Evolutionary conservation across 2,113 vertebrate species (phyloP), one percentile per base, ranked within the genome.

Genomic region (Dicerorhinus sumatrensis): DNA sequence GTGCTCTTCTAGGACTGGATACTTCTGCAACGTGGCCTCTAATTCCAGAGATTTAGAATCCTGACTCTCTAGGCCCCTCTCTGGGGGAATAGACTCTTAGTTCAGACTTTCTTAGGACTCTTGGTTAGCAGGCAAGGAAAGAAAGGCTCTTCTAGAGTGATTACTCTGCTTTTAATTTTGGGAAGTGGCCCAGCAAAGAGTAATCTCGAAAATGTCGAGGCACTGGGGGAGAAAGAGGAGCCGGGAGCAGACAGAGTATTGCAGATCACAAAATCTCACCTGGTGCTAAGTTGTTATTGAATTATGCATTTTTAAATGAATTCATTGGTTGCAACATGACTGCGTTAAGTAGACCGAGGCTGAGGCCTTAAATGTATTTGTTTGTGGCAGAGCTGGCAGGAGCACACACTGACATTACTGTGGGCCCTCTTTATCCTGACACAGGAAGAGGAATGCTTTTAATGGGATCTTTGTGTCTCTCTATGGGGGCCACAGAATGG

Each of bases 121-220:
- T 67, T 92, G 67, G 93, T 95, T 94, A 97, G 91, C 80, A 67
- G 18, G 5, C 16, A 33, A 80, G 48, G 67, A 58, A 63, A 65
- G 70, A 73, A 63, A 81, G 56, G 23, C 76, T 88, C 82, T 94
- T 83, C 72, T 77, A 51, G 93, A 81, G 42, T 65, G 73, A 93
- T 94, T 69, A 76, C 67, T 87, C 31, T 31, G 60, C 73, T 96
- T 86, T 94, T 91, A 94, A 91, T 96, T 95, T 96, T 33, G 92
- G 75, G 79, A 97, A 80, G 92, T 93, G 60, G 60, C 82, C 92
- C 95, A 95, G 83, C 39, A 54, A 72, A 96, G 67, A 80, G 29
- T 86, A 62, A 93, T 96, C 69, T 96, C 56, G 65, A 82, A 89
- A 95, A 96, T 92, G 76, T 72, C 4, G 5, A 93, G 76, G 31